Base-by-base conservation (phyloP, 2,797 vertebrate species). In the Sciaenops ocellatus region DNA sequence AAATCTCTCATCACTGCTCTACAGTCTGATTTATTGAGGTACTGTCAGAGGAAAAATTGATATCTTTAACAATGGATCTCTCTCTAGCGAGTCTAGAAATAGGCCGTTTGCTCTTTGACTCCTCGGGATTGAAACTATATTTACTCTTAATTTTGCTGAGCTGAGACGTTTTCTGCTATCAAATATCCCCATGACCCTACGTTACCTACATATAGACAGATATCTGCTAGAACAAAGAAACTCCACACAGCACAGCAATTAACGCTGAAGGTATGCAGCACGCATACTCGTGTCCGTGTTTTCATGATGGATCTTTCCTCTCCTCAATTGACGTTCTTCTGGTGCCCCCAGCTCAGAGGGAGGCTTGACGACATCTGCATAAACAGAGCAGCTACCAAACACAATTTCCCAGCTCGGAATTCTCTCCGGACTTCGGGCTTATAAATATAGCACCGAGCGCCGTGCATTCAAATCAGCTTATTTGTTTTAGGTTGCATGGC, bases 361-460 rank as follows among this genome's bases (percentile, higher is more conserved):
- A 80, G 28, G 62, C 73, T 69, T 61, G 42, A 85, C 78, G 72
- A 75, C 82, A 86, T 87, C 79, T 89, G 80, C 82, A 87, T 74
- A 84, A 87, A 87, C 64, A 85, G 71, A 89, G 78, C 82, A 55
- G 71, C 74, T 34, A 57, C 80, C 57, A 56, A 79, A 76, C 79
- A 82, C 62, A 54, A 44, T 76, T 81, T 72, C 76, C 80, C 69
- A 52, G 56, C 61, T 48, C 17, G 69, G 68, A 81, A 78, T 65
- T 44, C 87, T 84, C n/a, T n/a, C n/a, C 84, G 0, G 38, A 87
- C 69, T 72, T 52, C 59, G 52, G 64, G 72, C 64, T 76, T 77
- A 82, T 73, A 85, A 89, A 91, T 83, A 90, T 83, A 90, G 65
- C 78, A 74, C 26, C 11, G 42, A 65, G 50, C 42, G 47, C 57